phyloP scores from a whole-genome alignment of 2,888 invertebrate species.

The Aphidoletes aphidimyza region DNA sequence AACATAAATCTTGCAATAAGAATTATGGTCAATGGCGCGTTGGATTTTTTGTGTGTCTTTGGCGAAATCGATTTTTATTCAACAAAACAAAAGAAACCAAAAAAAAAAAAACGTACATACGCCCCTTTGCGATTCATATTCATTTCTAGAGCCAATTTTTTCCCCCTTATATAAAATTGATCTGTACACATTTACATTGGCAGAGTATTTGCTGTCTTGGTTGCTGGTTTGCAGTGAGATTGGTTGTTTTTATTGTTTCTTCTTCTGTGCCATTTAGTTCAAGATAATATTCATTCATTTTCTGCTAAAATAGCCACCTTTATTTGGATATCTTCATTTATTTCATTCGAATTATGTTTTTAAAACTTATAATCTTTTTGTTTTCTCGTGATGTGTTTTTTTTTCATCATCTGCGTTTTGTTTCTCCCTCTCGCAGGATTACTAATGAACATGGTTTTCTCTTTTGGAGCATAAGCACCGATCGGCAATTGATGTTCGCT shows the following conservation, averaged over 20 bases:
- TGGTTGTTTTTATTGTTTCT: neutral
- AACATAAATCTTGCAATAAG: conserved; percentile 19
- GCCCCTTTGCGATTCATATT: neutral
- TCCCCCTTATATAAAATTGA: neutral
- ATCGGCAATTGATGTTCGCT: conserved; percentile 25
- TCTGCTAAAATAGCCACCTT: neutral
- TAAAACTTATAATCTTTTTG: neutral
- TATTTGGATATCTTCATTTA: conserved; percentile 46
- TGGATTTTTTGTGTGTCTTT: neutral
- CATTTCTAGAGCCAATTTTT: neutral
- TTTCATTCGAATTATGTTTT: neutral
- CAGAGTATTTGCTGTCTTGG: too few species aligned
- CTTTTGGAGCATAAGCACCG: conserved; percentile 29
- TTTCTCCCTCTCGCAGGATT: neutral
- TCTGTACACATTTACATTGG: too few species aligned
- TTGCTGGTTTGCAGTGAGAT: too few species aligned
- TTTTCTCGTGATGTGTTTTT: too few species aligned
- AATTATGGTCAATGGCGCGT: conserved; percentile 35
- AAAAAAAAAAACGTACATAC: conserved; percentile 6
- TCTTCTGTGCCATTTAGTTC: neutral
- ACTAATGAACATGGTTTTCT: conserved; percentile 30
- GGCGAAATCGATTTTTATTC: conserved; percentile 22
- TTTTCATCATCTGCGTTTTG: too few species aligned
- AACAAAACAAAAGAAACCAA: neutral
- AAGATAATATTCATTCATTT: neutral